These are phyloP conservation scores for Cyprinodon diabolis DNA, from an alignment of 2,797 vertebrate species.

Conservation along the genomic window DNA sequence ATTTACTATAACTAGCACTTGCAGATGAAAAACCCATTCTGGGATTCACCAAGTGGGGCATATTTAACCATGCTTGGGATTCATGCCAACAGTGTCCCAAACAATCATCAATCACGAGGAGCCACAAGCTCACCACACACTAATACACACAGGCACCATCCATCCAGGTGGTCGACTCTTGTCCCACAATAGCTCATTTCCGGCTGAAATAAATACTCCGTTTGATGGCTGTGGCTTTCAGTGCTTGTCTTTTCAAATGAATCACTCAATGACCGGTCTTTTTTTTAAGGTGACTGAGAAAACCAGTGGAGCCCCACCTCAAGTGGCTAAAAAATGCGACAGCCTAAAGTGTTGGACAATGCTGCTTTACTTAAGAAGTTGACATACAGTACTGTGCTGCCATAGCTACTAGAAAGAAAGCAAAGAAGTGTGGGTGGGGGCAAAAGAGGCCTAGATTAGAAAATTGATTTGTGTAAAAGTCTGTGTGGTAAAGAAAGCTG, in stretches of 20 bases:
- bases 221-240: constrained; percentile 54
- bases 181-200: constrained; percentile 68
- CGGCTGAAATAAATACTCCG: constrained; percentile 54
- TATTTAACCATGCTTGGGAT: constrained; percentile 61
- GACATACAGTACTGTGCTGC: constrained; percentile 76
- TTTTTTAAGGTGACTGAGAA: constrained; percentile 49
- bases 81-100: constrained; percentile 67
- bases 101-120: constrained; percentile 72
- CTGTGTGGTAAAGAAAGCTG: constrained; percentile 66
- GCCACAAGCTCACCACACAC: constrained; percentile 30
- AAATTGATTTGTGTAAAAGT: constrained; percentile 77
- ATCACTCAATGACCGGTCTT: constrained; percentile 54
- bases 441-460: constrained; percentile 49
- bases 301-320: constrained; percentile 25
- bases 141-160: constrained; percentile 15
- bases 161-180: constrained; percentile 64
- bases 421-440: constrained; percentile 47
- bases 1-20: constrained; percentile 11
- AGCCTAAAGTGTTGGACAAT: constrained; percentile 64
- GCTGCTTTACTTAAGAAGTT: constrained; percentile 71
- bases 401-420: constrained; percentile 75
- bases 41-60: constrained; percentile 62
- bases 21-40: constrained; percentile 17
- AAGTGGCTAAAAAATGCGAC: constrained; percentile 53
- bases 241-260: constrained; percentile 62